Evolutionary conservation across 1,140 invertebrate genomes (phyloP), one percentile per base, ranked within the genome.

Genomic region (Cotesia typhae): DNA sequence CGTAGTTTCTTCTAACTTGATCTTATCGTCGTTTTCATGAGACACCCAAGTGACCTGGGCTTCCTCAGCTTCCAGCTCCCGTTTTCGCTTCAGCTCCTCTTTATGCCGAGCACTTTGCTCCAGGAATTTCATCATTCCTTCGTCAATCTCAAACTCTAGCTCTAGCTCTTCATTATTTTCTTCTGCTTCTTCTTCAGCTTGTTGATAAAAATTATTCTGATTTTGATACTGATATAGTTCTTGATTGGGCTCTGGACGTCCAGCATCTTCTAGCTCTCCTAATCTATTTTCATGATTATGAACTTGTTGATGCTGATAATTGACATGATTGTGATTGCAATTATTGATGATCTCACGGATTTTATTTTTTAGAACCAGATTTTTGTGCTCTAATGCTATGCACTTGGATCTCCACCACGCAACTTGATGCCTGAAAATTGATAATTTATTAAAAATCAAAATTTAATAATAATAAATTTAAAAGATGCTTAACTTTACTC

Each of bases 341-440:
- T 66, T 37, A 28, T 5, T 7, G 20, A 71, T 17, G 53, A 82
- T 66, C 37, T 75, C 80, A 68, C 78, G 85, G 71, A 87, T 85
- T 83, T 82, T 87, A 74, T 81, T 80, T 59, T 88, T 88, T 6
- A 93, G 77, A 66, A 90, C 78, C 67, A 84, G 79, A 79, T 92
- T 92, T 83, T 93, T 92, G 71, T 90, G 87, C 77, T 92, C 89
- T 52, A 92, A 82, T 37, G 90, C 90, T 55, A 88, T 79, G 10
- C 91, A 91, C 71, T 88, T 86, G 0, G 91, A 90, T 82, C 89
- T 91, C 92, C 92, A 93, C 84, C 90, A 92, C 2, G 88, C 88
- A 10, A 91, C 67, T 47, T 70, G 84, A 67, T 87, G 86, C n/a
- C 85, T 87, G 64, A 10, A 80, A 84, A 69, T 0, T 41, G 64